These are phyloP conservation scores for Sylvilagus bachmani DNA, from an alignment of 2,113 vertebrate genomes.

Conservation along the genomic window DNA sequence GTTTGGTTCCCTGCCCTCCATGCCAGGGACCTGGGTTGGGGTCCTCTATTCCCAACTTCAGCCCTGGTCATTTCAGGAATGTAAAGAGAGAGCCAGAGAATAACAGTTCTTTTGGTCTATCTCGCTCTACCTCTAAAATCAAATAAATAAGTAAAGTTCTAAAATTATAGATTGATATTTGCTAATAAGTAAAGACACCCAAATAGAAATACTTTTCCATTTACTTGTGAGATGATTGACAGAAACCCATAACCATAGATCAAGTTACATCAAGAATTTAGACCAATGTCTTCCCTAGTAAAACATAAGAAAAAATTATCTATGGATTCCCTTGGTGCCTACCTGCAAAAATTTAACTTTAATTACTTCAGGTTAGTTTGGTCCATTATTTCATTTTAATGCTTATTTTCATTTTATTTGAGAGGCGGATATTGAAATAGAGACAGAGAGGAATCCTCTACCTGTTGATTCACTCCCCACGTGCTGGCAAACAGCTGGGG, in stretches of 20 bases:
- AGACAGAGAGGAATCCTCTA: too few relatives aligned
- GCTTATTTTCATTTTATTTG: too few relatives aligned
- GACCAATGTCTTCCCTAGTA: background rate
- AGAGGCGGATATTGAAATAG: too few relatives aligned
- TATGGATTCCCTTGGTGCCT: background rate
- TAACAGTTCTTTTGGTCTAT: too few relatives aligned
- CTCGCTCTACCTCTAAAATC: too few relatives aligned
- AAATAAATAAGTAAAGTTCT: background rate
- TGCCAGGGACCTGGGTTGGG: too few relatives aligned
- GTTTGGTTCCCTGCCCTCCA: too few relatives aligned
- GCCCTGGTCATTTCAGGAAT: too few relatives aligned
- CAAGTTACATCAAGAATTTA: background rate
- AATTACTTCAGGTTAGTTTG: background rate
- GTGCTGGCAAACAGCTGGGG: too few relatives aligned
- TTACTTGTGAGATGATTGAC: background rate
- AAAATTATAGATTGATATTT: background rate
- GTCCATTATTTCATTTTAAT: background rate
- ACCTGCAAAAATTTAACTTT: conserved; percentile 12
- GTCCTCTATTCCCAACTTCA: too few relatives aligned
- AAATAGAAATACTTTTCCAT: background rate
- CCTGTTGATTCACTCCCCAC: too few relatives aligned
- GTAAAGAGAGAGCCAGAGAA: too few relatives aligned
- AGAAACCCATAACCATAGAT: background rate
- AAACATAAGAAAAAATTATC: background rate
- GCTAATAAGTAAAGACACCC: background rate